Percentiles rank a stretch among this genome's conserved stretches.
Conservation (phyloP, 2,797 vertebrate genomes). For the Characodon lateralis region DNA sequence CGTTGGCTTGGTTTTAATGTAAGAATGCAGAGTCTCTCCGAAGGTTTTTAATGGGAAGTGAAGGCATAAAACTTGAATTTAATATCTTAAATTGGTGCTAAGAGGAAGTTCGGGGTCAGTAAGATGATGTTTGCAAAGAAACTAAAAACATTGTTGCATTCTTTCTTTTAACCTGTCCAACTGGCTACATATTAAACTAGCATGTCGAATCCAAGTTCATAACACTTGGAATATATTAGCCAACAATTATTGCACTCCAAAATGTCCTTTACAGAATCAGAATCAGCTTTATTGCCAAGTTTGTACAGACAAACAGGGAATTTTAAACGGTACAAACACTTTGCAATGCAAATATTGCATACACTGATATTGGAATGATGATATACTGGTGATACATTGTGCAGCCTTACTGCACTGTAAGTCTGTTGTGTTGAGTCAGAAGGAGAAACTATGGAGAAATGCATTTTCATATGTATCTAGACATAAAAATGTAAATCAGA, state of each 20-base stretch:
- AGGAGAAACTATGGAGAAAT: slow-evolving; percentile 6
- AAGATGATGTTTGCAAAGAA: not conserved
- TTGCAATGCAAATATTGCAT: too few relatives aligned
- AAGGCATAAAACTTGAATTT: not conserved
- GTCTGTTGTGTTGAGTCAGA: not conserved
- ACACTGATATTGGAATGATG: too few relatives aligned
- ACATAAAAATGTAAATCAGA: slow-evolving; percentile 11
- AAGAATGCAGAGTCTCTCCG: slow-evolving; percentile 24
- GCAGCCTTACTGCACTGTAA: too few relatives aligned
- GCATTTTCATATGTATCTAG: not conserved
- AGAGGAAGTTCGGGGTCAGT: slow-evolving; percentile 22
- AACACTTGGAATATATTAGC: too few relatives aligned
- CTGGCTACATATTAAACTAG: too few relatives aligned
- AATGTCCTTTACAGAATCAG: too few relatives aligned
- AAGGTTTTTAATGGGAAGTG: slow-evolving; percentile 1
- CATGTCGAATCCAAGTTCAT: too few relatives aligned
- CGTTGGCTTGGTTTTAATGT: slow-evolving; percentile 25
- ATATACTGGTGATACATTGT: too few relatives aligned
- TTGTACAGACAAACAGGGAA: too few relatives aligned
- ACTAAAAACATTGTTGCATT: not conserved
- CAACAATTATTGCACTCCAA: too few relatives aligned
- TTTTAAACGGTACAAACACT: too few relatives aligned
- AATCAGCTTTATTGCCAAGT: too few relatives aligned
- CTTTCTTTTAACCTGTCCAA: not conserved
- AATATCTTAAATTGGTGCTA: not conserved